phyloP scores from a whole-genome alignment of 37 sponge, comb jelly and placozoan species.

The Theonella swinhoei region DNA sequence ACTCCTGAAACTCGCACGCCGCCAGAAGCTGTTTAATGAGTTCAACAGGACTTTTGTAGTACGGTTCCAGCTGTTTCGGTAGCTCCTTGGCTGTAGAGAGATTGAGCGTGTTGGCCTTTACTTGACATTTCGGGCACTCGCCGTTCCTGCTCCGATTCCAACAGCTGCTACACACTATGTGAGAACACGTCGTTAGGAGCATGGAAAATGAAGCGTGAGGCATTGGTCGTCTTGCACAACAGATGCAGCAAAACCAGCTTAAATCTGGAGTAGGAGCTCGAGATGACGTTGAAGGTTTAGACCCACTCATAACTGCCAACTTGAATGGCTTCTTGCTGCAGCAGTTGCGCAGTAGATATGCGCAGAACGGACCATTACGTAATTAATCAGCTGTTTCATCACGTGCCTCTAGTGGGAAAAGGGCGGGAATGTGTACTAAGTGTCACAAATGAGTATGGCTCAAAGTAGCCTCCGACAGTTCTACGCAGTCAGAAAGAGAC shows the following conservation, averaged over 20 bases:
- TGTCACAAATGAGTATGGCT: constrained; percentile 4
- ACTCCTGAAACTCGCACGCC: neutral
- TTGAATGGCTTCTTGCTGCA: no score
- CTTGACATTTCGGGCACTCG: neutral
- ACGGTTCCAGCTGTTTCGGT: neutral
- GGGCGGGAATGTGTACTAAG: neutral
- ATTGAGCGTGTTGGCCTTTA: neutral
- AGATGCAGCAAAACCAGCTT: neutral
- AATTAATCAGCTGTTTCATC: neutral
- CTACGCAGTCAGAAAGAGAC: constrained; percentile 40
- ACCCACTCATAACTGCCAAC: neutral
- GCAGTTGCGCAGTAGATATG: no score
- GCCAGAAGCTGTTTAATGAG: neutral
- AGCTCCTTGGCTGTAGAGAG: neutral
- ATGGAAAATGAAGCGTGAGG: neutral
- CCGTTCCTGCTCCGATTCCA: neutral
- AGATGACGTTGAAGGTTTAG: neutral
- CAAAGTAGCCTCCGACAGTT: constrained; percentile 26
- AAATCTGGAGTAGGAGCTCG: neutral
- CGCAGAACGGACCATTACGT: neutral
- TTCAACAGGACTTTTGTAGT: neutral
- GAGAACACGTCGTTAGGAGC: neutral
- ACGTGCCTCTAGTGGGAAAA: neutral
- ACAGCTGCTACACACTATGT: neutral
- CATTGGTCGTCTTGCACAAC: neutral